These are phyloP conservation scores for Bombus consobrinus DNA, from an alignment of 1,140 invertebrate species.

Conservation along the genomic window DNA sequence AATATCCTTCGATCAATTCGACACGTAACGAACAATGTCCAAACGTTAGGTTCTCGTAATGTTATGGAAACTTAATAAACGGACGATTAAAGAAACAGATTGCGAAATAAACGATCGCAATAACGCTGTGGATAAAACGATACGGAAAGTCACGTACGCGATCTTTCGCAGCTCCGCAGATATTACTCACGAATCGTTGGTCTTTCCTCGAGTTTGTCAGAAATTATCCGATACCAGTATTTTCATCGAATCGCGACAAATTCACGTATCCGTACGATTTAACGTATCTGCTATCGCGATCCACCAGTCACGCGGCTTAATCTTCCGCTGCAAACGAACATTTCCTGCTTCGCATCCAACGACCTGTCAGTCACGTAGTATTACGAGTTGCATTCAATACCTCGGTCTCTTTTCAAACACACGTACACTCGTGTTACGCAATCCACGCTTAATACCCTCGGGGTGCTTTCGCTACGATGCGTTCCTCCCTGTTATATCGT, in stretches of 20 bases:
- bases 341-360: no score
- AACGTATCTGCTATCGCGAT: background rate
- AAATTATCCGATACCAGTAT: background rate
- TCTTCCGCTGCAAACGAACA: background rate
- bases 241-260: background rate
- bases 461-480: background rate
- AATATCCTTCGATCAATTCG: no score
- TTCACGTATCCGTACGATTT: background rate
- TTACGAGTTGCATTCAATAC: background rate
- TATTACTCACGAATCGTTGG: no score
- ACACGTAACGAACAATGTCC: no score
- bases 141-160: no score
- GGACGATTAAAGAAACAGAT: no score
- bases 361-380: conserved; percentile 3
- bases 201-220: background rate
- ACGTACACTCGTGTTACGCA: background rate
- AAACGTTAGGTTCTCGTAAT: no score
- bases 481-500: background rate
- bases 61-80: no score
- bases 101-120: no score
- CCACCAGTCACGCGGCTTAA: background rate
- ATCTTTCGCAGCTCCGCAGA: no score
- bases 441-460: background rate
- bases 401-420: background rate
- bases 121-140: no score